Evolutionary conservation across 2,888 invertebrate genomes (phyloP).

Genomic region (Pherbina coryleti): DNA sequence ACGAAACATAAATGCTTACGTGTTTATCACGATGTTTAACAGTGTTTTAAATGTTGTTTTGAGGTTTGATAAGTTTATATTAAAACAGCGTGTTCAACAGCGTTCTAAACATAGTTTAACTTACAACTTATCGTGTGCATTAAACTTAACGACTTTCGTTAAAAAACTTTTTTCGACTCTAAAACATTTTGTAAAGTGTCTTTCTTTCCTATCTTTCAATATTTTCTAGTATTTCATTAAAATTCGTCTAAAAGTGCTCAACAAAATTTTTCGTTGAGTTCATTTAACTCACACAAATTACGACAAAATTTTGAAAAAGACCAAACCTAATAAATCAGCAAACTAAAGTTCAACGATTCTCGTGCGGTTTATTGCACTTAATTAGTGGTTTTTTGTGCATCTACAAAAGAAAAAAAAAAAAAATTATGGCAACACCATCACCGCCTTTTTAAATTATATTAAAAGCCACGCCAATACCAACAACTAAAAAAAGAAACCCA

Average conservation of each 20-base stretch:
- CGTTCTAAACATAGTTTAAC: neutral
- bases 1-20: neutral
- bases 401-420: neutral
- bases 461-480: conserved; percentile 1
- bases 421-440: conserved; percentile 15
- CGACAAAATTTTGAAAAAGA: neutral
- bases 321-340: conserved; percentile 7
- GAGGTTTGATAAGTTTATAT: no score
- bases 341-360: conserved; percentile 15
- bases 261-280: neutral
- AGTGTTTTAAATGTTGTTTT: no score
- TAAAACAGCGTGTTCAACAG: neutral
- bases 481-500: neutral
- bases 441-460: conserved; percentile 18
- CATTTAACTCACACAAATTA: neutral
- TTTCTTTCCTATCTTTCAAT: neutral
- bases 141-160: neutral
- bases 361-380: conserved; percentile 24
- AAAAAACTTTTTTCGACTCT: neutral
- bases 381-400: conserved; percentile 10
- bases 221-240: neutral
- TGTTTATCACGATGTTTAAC: no score
- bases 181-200: neutral
- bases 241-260: neutral
- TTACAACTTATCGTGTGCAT: neutral